Evolutionary conservation across 2,888 invertebrate species (phyloP), one percentile per base, ranked within the genome.

Genomic region (Conchocele bisecta): DNA sequence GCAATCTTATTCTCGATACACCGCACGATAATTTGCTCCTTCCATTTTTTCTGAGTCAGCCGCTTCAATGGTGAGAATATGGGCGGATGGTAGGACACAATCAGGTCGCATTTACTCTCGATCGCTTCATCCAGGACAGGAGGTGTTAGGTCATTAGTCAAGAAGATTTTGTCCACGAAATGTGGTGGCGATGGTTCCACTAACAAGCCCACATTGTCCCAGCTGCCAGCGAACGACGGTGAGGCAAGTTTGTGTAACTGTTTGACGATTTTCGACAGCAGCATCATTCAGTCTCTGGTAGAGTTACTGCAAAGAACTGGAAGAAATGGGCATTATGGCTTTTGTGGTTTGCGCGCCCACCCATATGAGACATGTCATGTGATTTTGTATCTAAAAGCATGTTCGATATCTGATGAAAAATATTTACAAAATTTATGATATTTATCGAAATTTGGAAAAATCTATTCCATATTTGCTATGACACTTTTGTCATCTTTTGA

Each of bases 201-300:
- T 28, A 98, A 92, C 1, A 98, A 92, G 0, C 98, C 98, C 56
- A 98, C 97, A 92, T 98, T 98, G 89, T 98, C 98, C 98, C 98
- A 98, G 57, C 93, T 93, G 85, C 95, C 97, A 3, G 97, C 96
- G 22, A 89, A 61, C 35, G 78, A 69, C 4, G 82, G 78, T 17
- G 84, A 82, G 4, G 89, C 89, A 59, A 86, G 79, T 4, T 72
- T 56, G 44, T 88, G 75, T 17, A 90, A 74, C 29, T 68, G 73
- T 22, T 57, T 64, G 6, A 86, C 78, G 0, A 84, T 79, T 15
- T 79, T 54, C 24, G 60, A 56, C 6, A 86, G 71, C 20, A 83
- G 79, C 82, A 84, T 83, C 2, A n/a, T n/a, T n/a, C n/a, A n/a
- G n/a, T n/a, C n/a, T n/a, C n/a, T n/a, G n/a, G n/a, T n/a, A n/a